phyloP scores from a whole-genome alignment of 2,888 invertebrate genomes.

The Pseudolycoriella hygida region DNA sequence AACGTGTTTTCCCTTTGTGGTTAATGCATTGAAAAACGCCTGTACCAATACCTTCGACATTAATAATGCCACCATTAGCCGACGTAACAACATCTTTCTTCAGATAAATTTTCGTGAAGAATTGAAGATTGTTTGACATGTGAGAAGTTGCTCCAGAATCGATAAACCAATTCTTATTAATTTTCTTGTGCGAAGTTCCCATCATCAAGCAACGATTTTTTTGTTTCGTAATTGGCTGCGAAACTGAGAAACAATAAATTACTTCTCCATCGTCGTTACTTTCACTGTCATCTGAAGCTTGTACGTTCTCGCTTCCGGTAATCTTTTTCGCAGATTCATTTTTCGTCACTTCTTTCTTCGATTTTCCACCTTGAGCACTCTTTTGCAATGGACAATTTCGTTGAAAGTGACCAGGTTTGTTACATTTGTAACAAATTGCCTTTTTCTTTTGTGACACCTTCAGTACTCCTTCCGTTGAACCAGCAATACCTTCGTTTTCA shows the following conservation, averaged over 20 bases:
- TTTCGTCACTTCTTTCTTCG: background rate
- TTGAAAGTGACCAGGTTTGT: constrained; percentile 8
- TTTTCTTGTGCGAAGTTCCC: background rate
- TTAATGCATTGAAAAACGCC: constrained; percentile 2
- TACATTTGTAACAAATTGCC: constrained; percentile 10
- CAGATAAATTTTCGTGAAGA: background rate
- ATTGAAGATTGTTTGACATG: background rate
- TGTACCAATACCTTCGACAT: constrained; percentile 7
- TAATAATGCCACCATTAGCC: constrained; percentile 8
- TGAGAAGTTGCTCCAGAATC: constrained; percentile 2
- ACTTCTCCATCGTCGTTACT: background rate
- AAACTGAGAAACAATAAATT: no score
- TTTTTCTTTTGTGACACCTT: background rate
- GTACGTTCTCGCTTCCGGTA: constrained; percentile 3
- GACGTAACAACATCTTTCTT: background rate
- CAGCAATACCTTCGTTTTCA: background rate
- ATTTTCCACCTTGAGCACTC: background rate
- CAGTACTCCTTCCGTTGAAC: background rate
- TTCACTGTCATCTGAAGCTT: constrained; percentile 4
- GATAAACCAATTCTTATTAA: background rate
- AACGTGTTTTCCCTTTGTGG: background rate
- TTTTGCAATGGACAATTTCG: constrained; percentile 8
- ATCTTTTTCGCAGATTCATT: constrained; percentile 5
- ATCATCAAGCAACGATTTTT: background rate
- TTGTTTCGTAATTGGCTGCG: no score